These are phyloP conservation scores for Deladenus siricidicola DNA, from an alignment of 2,888 invertebrate genomes.

Conservation along the genomic window DNA sequence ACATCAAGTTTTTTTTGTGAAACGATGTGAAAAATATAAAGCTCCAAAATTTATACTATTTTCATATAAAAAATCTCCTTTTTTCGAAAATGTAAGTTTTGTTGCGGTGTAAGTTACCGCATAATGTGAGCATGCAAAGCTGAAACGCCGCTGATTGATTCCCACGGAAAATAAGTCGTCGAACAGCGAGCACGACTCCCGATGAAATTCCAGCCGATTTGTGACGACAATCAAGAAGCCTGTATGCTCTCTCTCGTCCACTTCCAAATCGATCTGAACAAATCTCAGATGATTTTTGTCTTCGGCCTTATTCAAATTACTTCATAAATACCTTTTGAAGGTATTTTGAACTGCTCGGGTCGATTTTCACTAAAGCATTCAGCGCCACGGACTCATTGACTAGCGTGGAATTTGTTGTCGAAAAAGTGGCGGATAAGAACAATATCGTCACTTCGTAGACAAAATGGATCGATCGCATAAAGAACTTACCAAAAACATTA, in stretches of 20 bases:
- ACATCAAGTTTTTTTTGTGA: no score
- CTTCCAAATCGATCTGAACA: constrained; percentile 21
- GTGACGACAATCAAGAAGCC: constrained; percentile 28
- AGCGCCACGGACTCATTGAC: background rate
- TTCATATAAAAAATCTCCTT: no score
- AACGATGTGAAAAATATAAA: no score
- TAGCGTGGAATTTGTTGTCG: background rate
- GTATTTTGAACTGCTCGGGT: background rate
- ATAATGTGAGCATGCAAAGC: constrained; percentile 32
- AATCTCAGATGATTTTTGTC: background rate
- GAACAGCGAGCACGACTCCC: constrained; percentile 23
- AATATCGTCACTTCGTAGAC: no score
- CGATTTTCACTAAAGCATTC: background rate
- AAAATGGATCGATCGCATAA: no score
- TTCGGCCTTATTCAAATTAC: background rate
- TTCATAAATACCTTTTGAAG: background rate
- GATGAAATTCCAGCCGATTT: constrained; percentile 26
- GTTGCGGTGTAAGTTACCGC: constrained; percentile 11
- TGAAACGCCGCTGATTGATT: constrained; percentile 25
- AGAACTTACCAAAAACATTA: no score
- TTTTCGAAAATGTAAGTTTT: background rate
- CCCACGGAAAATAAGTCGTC: constrained; percentile 22
- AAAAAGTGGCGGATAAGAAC: no score
- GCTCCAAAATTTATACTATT: no score
- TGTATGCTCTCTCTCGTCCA: constrained; percentile 18